Conservation (phyloP, 2,888 invertebrate species). For the Pterostichus niger region DNA sequence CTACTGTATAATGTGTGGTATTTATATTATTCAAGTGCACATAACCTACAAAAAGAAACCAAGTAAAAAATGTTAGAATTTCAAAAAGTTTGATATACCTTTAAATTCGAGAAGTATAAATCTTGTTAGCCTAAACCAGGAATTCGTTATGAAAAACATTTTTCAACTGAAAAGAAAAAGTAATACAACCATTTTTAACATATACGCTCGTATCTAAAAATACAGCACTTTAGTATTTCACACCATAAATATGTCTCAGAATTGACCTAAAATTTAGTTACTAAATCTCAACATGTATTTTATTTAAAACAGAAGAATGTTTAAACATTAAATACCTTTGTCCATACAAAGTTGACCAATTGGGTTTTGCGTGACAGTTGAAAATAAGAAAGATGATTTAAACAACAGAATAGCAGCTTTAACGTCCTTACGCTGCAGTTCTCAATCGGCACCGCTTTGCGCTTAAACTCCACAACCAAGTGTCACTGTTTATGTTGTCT, state of each 20-base stretch:
- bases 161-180: conserved; percentile 46
- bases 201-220: conserved; percentile 19
- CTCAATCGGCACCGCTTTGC: conserved; percentile 46
- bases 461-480: conserved; percentile 27
- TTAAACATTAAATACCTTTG: conserved; percentile 47
- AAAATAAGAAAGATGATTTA: conserved; percentile 53
- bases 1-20: no score
- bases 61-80: conserved; percentile 9
- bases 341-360: conserved; percentile 36
- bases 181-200: conserved; percentile 40
- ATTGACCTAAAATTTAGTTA: conserved; percentile 42
- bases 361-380: conserved; percentile 34
- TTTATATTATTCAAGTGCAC: no score
- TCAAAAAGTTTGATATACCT: conserved; percentile 32
- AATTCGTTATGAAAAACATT: conserved; percentile 42
- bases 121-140: conserved; percentile 18
- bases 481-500: conserved; percentile 19
- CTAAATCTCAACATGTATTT: conserved; percentile 32
- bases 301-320: conserved; percentile 43
- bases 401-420: conserved; percentile 48
- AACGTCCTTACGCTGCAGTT: conserved; percentile 43
- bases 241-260: conserved; percentile 42
- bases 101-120: conserved; percentile 38
- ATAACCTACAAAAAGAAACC: not conserved
- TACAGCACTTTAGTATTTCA: conserved; percentile 37